Evolutionary conservation across 2,797 vertebrate species (phyloP).

Genomic region (Anguilla anguilla): DNA sequence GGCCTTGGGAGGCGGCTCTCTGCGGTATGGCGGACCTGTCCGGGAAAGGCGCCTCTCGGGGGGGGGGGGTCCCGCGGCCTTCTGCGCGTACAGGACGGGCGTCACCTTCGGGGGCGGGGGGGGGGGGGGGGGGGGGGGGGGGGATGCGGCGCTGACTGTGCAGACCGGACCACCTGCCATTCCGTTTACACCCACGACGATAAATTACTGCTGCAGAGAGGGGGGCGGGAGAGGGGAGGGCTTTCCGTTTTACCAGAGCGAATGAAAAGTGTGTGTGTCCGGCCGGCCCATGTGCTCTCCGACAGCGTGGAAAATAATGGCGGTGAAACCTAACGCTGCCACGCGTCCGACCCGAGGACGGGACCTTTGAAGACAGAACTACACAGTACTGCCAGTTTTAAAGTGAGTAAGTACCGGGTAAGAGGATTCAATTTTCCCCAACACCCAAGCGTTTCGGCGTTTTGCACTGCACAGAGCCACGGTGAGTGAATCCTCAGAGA

Average conservation of each 20-base stretch:
- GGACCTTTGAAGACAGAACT: constrained; percentile 46
- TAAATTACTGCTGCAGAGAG: constrained; percentile 23
- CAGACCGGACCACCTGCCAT: constrained; percentile 19
- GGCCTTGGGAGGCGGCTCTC: background rate
- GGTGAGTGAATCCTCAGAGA: background rate
- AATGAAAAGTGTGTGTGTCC: background rate
- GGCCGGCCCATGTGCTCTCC: constrained; percentile 15
- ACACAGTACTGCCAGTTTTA: constrained; percentile 29
- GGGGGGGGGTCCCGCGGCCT: background rate
- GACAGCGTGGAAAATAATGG: background rate
- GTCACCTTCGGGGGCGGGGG: too few relatives aligned
- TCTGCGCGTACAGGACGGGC: background rate
- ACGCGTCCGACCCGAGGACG: constrained; percentile 43
- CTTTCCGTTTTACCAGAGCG: constrained; percentile 13
- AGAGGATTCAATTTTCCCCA: background rate
- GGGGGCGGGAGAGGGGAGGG: constrained; percentile 8
- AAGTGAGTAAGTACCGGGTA: background rate
- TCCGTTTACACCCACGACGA: constrained; percentile 6
- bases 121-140: background rate
- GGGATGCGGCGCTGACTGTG: constrained; percentile 8
- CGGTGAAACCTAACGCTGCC: background rate
- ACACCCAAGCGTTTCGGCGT: background rate
- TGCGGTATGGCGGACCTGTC: background rate
- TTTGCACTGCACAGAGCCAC: background rate
- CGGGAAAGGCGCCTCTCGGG: background rate